These are phyloP conservation scores for Paramisgurnus dabryanus DNA, from an alignment of 2,113 vertebrate species.

Conservation along the genomic window DNA sequence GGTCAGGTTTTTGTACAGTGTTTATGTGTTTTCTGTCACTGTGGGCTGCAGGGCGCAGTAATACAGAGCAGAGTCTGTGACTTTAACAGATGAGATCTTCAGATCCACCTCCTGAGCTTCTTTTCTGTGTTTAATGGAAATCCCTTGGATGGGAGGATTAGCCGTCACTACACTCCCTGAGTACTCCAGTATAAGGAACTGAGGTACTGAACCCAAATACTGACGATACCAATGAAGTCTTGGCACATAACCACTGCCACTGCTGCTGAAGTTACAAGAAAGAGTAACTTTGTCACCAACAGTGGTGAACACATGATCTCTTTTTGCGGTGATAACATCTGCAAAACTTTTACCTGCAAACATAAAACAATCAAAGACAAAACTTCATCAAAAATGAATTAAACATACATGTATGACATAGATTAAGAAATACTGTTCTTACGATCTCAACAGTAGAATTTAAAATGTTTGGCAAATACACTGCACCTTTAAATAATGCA, in stretches of 20 bases:
- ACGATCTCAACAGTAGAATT: no score
- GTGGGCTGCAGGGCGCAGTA: slow-evolving; percentile 31
- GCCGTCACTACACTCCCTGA: not conserved
- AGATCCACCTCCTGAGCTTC: slow-evolving; percentile 1
- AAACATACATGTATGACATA: not conserved
- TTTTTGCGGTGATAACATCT: not conserved
- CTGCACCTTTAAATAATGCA: not conserved
- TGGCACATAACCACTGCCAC: not conserved
- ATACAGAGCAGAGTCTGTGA: slow-evolving; percentile 41
- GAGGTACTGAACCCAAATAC: not conserved
- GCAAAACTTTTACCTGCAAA: not conserved
- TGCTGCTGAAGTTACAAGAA: not conserved
- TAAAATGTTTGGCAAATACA: not conserved
- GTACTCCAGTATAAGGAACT: slow-evolving; percentile 6
- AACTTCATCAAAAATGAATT: not conserved
- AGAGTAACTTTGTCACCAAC: not conserved
- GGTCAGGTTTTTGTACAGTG: slow-evolving; percentile 40
- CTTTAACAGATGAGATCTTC: not conserved
- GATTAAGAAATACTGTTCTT: not conserved
- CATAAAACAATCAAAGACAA: not conserved
- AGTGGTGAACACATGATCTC: not conserved
- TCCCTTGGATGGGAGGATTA: not conserved
- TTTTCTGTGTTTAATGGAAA: not conserved
- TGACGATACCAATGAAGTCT: not conserved
- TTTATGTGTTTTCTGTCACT: slow-evolving; percentile 22